Percentiles rank a stretch among this genome's conserved stretches.
These are phyloP conservation scores for Cosmia trapezina DNA, from an alignment of 2,888 invertebrate species.

Conservation along the genomic window DNA sequence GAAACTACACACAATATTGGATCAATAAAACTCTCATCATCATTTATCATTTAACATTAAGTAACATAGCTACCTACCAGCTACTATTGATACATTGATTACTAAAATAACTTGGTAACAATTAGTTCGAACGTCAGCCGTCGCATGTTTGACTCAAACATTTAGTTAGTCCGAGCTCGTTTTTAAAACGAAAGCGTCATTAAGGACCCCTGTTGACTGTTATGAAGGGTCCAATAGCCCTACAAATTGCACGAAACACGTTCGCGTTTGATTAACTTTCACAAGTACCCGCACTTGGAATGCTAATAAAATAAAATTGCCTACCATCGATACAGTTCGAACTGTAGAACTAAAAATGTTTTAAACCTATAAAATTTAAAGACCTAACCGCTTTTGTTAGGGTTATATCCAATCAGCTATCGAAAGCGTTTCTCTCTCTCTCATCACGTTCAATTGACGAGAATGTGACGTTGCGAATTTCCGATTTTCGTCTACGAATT, in stretches of 20 bases:
- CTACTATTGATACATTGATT: constrained; percentile 21
- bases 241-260: constrained; percentile 84
- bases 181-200: constrained; percentile 78
- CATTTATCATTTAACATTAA: neutral
- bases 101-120: constrained; percentile 38
- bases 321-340: constrained; percentile 72
- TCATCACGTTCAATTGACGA: constrained; percentile 63
- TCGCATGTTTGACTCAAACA: constrained; percentile 55
- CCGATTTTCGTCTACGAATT: constrained; percentile 69
- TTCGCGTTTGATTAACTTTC: constrained; percentile 84
- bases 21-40: constrained; percentile 5
- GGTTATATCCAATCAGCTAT: constrained; percentile 65
- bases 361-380: constrained; percentile 41
- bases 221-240: constrained; percentile 84
- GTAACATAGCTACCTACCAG: neutral
- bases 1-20: neutral
- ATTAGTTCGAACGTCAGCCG: constrained; percentile 47
- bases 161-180: constrained; percentile 65
- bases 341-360: constrained; percentile 45
- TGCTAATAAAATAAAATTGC: constrained; percentile 82
- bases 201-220: constrained; percentile 78
- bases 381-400: constrained; percentile 34
- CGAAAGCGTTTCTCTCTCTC: constrained; percentile 57
- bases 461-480: constrained; percentile 69
- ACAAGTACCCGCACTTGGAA: constrained; percentile 73